Evolutionary conservation across 2,797 vertebrate genomes (phyloP).

Genomic region (Acipenser ruthenus): DNA sequence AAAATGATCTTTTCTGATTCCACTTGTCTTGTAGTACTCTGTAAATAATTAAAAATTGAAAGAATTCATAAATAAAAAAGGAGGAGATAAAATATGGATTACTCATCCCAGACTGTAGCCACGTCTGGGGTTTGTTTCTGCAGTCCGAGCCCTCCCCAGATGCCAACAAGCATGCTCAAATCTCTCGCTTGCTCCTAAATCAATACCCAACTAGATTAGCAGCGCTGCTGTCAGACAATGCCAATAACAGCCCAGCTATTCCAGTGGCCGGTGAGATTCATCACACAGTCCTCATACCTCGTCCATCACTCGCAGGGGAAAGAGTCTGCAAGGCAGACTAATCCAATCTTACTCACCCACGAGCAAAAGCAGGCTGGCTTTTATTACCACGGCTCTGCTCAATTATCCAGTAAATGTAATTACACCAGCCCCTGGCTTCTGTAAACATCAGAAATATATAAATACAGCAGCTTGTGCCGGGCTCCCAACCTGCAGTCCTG

Average conservation of each 20-base stretch:
- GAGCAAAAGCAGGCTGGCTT: slow-evolving; percentile 43
- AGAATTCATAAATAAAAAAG: too few relatives aligned
- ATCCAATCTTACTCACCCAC: slow-evolving; percentile 35
- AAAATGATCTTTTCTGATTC: too few relatives aligned
- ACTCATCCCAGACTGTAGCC: neutral
- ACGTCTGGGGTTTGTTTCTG: slow-evolving; percentile 21
- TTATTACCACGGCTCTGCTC: slow-evolving; percentile 45
- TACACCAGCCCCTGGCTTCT: neutral
- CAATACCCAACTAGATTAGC: slow-evolving; percentile 33
- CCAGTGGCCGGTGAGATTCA: slow-evolving; percentile 19
- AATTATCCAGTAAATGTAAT: slow-evolving; percentile 25
- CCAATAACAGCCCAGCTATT: slow-evolving; percentile 21
- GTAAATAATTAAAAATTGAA: too few relatives aligned
- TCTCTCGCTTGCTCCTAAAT: slow-evolving; percentile 31
- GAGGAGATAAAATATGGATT: too few relatives aligned
- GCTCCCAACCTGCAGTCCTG: too few relatives aligned
- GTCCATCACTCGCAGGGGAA: slow-evolving; percentile 2
- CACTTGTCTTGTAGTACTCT: too few relatives aligned
- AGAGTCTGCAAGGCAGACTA: slow-evolving; percentile 13
- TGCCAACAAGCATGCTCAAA: slow-evolving; percentile 31
- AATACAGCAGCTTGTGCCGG: too few relatives aligned
- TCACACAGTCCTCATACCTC: slow-evolving; percentile 13
- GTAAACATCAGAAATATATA: too few relatives aligned
- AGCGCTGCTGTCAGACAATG: slow-evolving; percentile 18
- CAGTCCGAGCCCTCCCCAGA: slow-evolving; percentile 25